These are phyloP conservation scores for Pelosia muscerda DNA, from an alignment of 2,888 invertebrate species.

Conservation along the genomic window DNA sequence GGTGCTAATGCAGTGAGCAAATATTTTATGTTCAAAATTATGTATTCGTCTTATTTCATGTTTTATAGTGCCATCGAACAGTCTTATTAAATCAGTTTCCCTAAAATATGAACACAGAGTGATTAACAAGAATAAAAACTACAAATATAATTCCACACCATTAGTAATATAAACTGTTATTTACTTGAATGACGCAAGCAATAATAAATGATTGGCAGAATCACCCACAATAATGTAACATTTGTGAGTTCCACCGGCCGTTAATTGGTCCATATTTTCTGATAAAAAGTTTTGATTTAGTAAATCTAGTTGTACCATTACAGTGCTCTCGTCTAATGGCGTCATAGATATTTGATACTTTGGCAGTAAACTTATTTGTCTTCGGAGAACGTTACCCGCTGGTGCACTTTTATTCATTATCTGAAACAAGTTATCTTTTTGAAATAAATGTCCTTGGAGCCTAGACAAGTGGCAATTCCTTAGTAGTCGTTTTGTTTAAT, in stretches of 20 bases:
- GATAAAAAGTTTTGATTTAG: slow-evolving; percentile 78
- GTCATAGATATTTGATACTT: slow-evolving; percentile 85
- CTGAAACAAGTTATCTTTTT: slow-evolving; percentile 65
- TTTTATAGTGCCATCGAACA: slow-evolving; percentile 77
- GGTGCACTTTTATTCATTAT: slow-evolving; percentile 91
- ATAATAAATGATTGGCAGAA: slow-evolving; percentile 87
- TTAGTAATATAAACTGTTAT: slow-evolving; percentile 33
- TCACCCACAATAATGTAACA: slow-evolving; percentile 89
- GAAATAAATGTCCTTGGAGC: slow-evolving; percentile 1
- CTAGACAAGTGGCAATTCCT: too few species aligned
- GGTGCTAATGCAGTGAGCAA: slow-evolving; percentile 87
- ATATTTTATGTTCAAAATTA: slow-evolving; percentile 75
- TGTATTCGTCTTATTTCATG: slow-evolving; percentile 76
- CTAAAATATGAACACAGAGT: slow-evolving; percentile 56
- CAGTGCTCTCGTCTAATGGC: slow-evolving; percentile 65
- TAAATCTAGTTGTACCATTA: slow-evolving; percentile 69
- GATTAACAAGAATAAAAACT: neutral
- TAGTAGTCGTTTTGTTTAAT: too few species aligned
- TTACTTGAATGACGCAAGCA: slow-evolving; percentile 86
- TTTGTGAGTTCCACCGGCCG: slow-evolving; percentile 83
- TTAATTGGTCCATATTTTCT: slow-evolving; percentile 74
- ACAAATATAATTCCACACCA: neutral
- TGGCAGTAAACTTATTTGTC: slow-evolving; percentile 88
- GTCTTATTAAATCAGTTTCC: slow-evolving; percentile 74
- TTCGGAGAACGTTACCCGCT: slow-evolving; percentile 89